Evolutionary conservation across 2,113 vertebrate species (phyloP), one percentile per base, ranked within the genome.

Genomic region (Megalops atlanticus): DNA sequence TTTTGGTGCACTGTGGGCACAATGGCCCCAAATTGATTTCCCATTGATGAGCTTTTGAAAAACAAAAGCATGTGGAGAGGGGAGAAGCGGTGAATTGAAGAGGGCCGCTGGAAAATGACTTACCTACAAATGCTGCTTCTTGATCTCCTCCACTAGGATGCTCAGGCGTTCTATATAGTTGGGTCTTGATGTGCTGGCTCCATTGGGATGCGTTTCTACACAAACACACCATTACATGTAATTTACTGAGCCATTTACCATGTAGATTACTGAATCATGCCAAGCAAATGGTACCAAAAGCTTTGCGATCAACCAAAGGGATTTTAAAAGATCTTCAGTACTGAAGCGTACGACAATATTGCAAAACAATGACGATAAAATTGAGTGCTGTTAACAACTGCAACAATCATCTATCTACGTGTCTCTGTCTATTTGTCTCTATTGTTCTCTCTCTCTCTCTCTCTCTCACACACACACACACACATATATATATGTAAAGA

Each of bases 91-190:
- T 77, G 27, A 73, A 76, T 45, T 36, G 49, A 5, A 73, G 33
- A 43, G 80, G 21, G 35, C 36, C 74, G 52, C 4, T 16, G 41
- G 77, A 8, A 33, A 71, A 72, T 45, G 68, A 52, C 83, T 85
- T 89, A 95, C 94, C 92, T 94, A 82, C 27, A 94, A 43, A 43
- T 81, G 49, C 15, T 76, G 82, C 31, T 40, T 81, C 75, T 88
- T 76, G 82, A 94, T 93, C 85, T 95, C 88, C 58, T 92, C 85
- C 89, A 93, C 1, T 91, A 94, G 92, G 75, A 93, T 88, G 58
- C 80, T 69, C 41, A 94, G 88, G 83, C 92, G 94, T 80, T 95
- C 94, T 21, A 91, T 93, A 87, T 89, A 94, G 84, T 95, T 95
- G 38, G 92, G 85, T 81, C 90, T 84, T 94, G 93, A 88, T 93